Conservation (phyloP, 2,888 invertebrate genomes). For the Achlya flavicornis region DNA sequence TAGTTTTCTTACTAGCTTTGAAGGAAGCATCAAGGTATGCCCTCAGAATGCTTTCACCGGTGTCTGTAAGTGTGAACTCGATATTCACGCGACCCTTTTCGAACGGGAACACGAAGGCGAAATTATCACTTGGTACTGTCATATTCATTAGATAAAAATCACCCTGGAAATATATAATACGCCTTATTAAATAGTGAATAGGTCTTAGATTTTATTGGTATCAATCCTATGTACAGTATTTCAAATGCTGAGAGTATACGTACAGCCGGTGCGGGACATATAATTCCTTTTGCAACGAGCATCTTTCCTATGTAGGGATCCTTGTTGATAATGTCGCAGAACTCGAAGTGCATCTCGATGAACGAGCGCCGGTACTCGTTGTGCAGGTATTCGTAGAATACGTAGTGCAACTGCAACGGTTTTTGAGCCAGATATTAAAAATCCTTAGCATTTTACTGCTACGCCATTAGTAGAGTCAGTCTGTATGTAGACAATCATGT, state of each 20-base stretch:
- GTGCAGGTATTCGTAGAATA: constrained; percentile 43
- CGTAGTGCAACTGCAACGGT: constrained; percentile 29
- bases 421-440: not conserved
- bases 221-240: too few species aligned
- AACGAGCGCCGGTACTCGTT: constrained; percentile 47
- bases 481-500: too few species aligned
- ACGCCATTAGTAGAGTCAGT: too few species aligned
- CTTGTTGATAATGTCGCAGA: constrained; percentile 42
- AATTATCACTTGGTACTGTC: constrained; percentile 34
- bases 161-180: constrained; percentile 28
- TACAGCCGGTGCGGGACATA: constrained; percentile 41
- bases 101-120: constrained; percentile 46
- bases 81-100: constrained; percentile 43
- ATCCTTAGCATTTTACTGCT: too few species aligned
- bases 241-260: constrained; percentile 11
- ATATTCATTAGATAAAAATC: constrained; percentile 38
- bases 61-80: constrained; percentile 24
- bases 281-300: constrained; percentile 25
- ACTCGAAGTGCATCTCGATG: constrained; percentile 39
- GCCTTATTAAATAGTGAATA: not conserved
- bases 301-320: constrained; percentile 34
- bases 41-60: constrained; percentile 27
- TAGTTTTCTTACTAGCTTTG: constrained; percentile 16
- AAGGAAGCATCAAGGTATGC: constrained; percentile 23
- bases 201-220: not conserved